Base-by-base conservation (phyloP, 2,888 invertebrate species). In the Acleris emargana region DNA sequence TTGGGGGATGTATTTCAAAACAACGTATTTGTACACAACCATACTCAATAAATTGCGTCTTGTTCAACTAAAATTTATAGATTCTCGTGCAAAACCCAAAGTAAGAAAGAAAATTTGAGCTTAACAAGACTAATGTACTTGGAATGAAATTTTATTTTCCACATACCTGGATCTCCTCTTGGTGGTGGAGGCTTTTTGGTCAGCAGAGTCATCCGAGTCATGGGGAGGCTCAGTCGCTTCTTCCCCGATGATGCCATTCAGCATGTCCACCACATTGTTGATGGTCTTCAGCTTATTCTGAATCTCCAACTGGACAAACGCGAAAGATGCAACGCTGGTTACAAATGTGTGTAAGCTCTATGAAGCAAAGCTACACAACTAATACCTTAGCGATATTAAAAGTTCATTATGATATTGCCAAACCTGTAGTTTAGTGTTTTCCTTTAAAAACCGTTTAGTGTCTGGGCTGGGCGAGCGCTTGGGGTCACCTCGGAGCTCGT, bases 361-460 rank as follows among this genome's bases (percentile, higher is more conserved):
- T 38, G 13, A 38, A 63, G 71, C 71, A 70, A 67, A 64, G 63
- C 70, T 71, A 72, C 71, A 73, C 69, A 76, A 75, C 74, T 76
- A 73, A 72, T n/a, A 69, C 53, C 38, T 32, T 58, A 63, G 42
- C 45, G 25, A 20, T 50, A 20, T 32, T 22, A 22, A 9, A 47
- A 32, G 9, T 28, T 16, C 7, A 49, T 49, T 49, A 28, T 28
- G 13, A 20, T 45, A 47, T 38, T 51, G 25, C 17, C 87, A 93
- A 93, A 97, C 97, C 96, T 97, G 97, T 61, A 97, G 87, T 77
- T 96, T 96, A 76, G 96, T 95, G 86, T 97, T 97, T 86, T 97
- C 96, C 80, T 96, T 95, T 67, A 97, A 93, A 80, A 97, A 96
- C 71, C 95, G 94, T 84, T 95, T 95, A 75, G 96, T 96, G 71